Base-by-base conservation (phyloP, 92 coral and sea anemone species). In the Nematostella vectensis region DNA sequence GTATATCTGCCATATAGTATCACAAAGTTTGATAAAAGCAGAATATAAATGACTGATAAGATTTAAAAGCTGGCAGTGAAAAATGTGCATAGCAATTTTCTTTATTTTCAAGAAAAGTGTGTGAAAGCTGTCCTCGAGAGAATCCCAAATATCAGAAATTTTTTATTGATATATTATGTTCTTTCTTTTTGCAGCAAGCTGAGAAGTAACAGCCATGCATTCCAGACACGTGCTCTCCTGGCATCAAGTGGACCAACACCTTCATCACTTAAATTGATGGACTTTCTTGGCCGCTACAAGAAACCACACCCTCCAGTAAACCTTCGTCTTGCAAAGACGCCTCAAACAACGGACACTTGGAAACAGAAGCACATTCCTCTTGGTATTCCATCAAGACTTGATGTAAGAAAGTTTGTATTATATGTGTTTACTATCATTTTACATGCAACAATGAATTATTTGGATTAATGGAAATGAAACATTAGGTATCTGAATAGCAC, bases 231-330 rank as follows among this genome's bases (percentile, higher is more conserved):
- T 36, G 62, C 77, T 18, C 55, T 75, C 12, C 27, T 80, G 60
- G 57, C 61, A 65, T 71, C 95, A 1, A 44, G 78, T 25, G 54
- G 58, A 61, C 78, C 70, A 31, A 86, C 99, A 23, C 96, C 96
- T 23, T 59, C 85, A 20, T 69, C 72, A 48, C 87, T 93, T 17
- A 86, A 93, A 50, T 58, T 93, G 49, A 66, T 93, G 31, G 99
- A 93, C 54, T 93, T 93, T 55, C 75, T 93, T 47, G 74, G 96
- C 45, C 86, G 78, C 57, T 88, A 93, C 71, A 93, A 93, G 69
- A 88, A 93, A 28, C 83, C 99, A 0, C 99, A 93, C 44, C 99
- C 99, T 17, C 94, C 99, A 6, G 99, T 93, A 31, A 93, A 93
- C 79, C 72, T 93, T 39, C 81, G 99, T 27, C 81, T 87, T 9